Evolutionary conservation across 2,888 invertebrate species (phyloP).

Genomic region (Masnerella sp.): DNA sequence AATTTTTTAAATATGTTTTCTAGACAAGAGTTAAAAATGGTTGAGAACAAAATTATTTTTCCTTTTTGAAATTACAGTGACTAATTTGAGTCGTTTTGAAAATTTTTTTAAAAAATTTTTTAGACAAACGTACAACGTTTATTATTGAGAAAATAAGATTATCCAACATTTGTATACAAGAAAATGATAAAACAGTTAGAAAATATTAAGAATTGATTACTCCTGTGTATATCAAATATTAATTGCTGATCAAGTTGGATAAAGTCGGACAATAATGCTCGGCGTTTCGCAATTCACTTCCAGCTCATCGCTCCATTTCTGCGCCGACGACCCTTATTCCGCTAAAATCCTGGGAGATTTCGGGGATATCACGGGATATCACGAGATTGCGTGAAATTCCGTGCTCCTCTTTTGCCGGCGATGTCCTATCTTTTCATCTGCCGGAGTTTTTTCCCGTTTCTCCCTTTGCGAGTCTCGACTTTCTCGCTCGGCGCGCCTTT

Average conservation of each 20-base stretch:
- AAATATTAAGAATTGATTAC: too few relatives aligned
- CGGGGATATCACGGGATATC: slow-evolving; percentile 57
- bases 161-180: too few relatives aligned
- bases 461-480: slow-evolving; percentile 28
- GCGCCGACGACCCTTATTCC: slow-evolving; percentile 29
- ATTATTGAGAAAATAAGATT: too few relatives aligned
- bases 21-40: too few relatives aligned
- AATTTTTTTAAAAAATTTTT: too few relatives aligned
- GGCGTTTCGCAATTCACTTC: slow-evolving; percentile 39
- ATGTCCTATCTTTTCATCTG: slow-evolving; percentile 56
- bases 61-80: too few relatives aligned
- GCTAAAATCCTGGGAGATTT: slow-evolving; percentile 56
- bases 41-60: too few relatives aligned
- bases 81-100: too few relatives aligned
- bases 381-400: slow-evolving; percentile 60
- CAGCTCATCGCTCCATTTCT: slow-evolving; percentile 39
- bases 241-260: slow-evolving; percentile 39
- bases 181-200: too few relatives aligned
- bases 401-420: slow-evolving; percentile 14
- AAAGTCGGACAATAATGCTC: slow-evolving; percentile 31
- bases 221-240: slow-evolving; percentile 10
- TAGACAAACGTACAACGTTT: too few relatives aligned
- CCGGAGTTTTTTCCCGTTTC: slow-evolving; percentile 3
- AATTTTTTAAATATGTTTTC: too few relatives aligned
- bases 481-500: slow-evolving; percentile 42